Conservation (phyloP, 2,113 vertebrate species). For the Pelecanus crispus region DNA sequence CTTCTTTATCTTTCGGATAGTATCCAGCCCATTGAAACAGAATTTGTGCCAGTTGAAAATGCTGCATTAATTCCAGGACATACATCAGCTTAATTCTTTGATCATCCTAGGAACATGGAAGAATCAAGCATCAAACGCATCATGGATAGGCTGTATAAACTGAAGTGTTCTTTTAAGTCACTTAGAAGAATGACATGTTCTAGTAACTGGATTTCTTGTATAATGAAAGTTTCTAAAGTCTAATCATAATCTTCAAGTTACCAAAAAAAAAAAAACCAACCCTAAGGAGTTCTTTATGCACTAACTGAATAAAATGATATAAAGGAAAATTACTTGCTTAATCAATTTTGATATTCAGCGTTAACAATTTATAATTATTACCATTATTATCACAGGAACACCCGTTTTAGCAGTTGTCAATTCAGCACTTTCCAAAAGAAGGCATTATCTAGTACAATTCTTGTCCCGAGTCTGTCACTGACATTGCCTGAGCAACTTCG, state of each 20-base stretch:
- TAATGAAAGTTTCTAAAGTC: not conserved
- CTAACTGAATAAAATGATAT: not conserved
- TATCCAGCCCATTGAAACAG: not conserved
- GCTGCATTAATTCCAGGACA: not conserved
- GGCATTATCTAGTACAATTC: not conserved
- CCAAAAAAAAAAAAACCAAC: not conserved
- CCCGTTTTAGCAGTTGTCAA: not conserved
- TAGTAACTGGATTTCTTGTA: not conserved
- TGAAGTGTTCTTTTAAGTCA: not conserved
- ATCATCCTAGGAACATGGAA: not conserved
- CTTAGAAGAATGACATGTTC: not conserved
- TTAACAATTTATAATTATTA: not conserved
- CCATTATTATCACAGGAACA: not conserved
- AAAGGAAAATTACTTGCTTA: not conserved
- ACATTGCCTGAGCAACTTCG: not conserved
- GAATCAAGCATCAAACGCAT: not conserved
- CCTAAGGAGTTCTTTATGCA: not conserved
- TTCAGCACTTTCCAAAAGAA: not conserved
- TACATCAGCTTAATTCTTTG: not conserved
- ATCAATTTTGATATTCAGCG: not conserved
- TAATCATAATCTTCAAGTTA: not conserved
- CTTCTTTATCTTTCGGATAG: not conserved
- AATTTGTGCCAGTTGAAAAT: conserved; percentile 19
- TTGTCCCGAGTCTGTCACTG: not conserved
- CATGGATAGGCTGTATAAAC: not conserved